A percentile compares a stretch with the other conserved stretches of the same genome.
These are phyloP conservation scores for Oryctolagus cuniculus DNA, from an alignment of 2,113 vertebrate genomes.

Conservation along the genomic window DNA sequence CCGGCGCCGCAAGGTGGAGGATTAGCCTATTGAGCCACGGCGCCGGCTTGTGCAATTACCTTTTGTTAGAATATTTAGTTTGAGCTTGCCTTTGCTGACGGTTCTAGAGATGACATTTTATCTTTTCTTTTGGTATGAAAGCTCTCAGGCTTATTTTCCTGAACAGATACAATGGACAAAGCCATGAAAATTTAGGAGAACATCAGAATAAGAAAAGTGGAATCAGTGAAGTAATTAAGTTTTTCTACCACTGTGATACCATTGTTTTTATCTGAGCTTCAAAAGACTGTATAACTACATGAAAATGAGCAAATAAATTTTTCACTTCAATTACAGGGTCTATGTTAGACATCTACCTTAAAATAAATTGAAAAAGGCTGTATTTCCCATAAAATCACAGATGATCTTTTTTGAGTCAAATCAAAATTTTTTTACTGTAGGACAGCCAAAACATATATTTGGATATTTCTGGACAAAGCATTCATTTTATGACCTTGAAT, in stretches of 20 bases:
- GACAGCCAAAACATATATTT: background rate
- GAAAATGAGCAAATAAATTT: slow-evolving; percentile 64
- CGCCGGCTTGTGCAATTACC: slow-evolving; percentile 83
- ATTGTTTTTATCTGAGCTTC: slow-evolving; percentile 8
- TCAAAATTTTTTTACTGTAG: background rate
- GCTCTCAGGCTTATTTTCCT: slow-evolving; percentile 77
- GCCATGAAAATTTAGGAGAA: slow-evolving; percentile 12
- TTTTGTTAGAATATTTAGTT: slow-evolving; percentile 85
- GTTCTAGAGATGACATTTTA: slow-evolving; percentile 81
- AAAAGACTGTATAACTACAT: background rate
- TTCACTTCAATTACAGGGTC: slow-evolving; percentile 59
- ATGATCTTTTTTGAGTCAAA: background rate
- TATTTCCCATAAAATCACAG: slow-evolving; percentile 26
- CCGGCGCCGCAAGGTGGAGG: too few species aligned
- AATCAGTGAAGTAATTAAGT: slow-evolving; percentile 62
- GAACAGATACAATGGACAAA: slow-evolving; percentile 67
- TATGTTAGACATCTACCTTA: background rate
- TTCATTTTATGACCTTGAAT: background rate
- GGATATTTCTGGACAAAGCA: background rate
- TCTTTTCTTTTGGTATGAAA: slow-evolving; percentile 78
- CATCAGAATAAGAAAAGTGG: background rate
- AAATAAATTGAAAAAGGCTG: slow-evolving; percentile 49
- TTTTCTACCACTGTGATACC: slow-evolving; percentile 34
- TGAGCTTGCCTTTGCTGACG: slow-evolving; percentile 78
- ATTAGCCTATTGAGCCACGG: too few species aligned